Evolutionary conservation across 2,113 vertebrate species (phyloP).

Genomic region (Nanorana parkeri): DNA sequence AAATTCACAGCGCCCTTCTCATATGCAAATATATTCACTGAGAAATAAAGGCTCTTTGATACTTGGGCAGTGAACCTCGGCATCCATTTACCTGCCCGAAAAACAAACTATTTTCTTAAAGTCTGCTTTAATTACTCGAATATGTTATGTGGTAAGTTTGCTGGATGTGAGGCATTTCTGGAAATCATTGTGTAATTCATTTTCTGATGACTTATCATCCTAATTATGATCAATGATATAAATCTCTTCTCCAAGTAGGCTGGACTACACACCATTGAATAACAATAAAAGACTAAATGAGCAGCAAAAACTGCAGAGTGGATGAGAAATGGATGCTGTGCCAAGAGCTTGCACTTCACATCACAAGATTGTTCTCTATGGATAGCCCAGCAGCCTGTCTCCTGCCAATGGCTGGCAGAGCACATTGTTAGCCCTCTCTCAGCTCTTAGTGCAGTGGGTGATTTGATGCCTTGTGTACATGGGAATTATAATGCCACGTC

Average conservation of each 20-base stretch:
- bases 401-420: background rate
- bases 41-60: background rate
- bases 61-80: background rate
- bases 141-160: constrained; percentile 6
- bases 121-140: constrained; percentile 42
- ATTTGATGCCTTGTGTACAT: too few species aligned
- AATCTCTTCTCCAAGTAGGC: constrained; percentile 48
- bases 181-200: constrained; percentile 53
- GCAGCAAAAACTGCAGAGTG: constrained; percentile 26
- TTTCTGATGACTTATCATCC: constrained; percentile 56
- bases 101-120: constrained; percentile 22
- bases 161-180: constrained; percentile 29
- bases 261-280: constrained; percentile 35
- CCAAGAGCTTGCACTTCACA: constrained; percentile 5
- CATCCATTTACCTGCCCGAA: constrained; percentile 16
- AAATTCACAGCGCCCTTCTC: background rate
- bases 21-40: background rate
- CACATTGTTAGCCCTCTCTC: too few species aligned
- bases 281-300: constrained; percentile 46
- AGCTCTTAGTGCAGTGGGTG: too few species aligned
- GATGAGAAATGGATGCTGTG: background rate
- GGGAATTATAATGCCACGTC: too few species aligned
- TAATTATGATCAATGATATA: constrained; percentile 55
- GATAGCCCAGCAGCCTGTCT: background rate
- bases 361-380: background rate